Base-by-base conservation (phyloP, 92 coral and sea anemone species). In the Scolanthus callimorphus region DNA sequence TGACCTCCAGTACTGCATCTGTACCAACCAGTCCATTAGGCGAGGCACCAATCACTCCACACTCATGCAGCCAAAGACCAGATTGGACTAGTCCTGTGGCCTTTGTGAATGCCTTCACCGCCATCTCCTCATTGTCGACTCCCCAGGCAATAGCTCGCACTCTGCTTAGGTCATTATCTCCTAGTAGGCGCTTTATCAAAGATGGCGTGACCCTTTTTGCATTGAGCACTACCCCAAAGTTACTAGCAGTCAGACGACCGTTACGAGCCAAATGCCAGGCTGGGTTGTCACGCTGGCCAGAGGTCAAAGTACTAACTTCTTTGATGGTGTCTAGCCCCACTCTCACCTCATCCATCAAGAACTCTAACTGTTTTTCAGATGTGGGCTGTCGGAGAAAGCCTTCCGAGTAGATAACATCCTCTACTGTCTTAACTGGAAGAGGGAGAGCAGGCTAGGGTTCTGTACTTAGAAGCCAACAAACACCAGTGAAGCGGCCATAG, bases 131-230 rank as follows among this genome's bases (percentile, higher is more conserved):
- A 49, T 73, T 73, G 19, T n/a, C 51, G 17, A 73, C 28, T 15
- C 81, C 81, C 81, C 81, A 74, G 23, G 29, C 39, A 27, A 74
- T 27, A 27, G 81, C 81, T 55, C 60, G 59, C 13, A 65, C 81
- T 52, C 74, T 50, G 49, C 69, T 49, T 25, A 74, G 21, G 45
- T 73, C 80, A 31, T 74, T 63, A 51, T 74, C 56, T 21, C 80
- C 80, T 25, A 53, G 65, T 27, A 74, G 60, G 47, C 81, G 44
- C 49, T 74, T 74, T 20, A 74, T 29, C 31, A 74, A 68, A 28
- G 74, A 65, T 22, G 73, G 81, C 17, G 81, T 74, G 26, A 63
- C 72, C 63, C 80, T 73, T 55, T 73, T 73, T 34, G 62, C 47
- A 31, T 62, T 65, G 27, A 73, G 55, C 17, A 73, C 73, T 51